These are phyloP conservation scores for Apostichopus japonicus DNA, from an alignment of 35 echinoderm and acorn worm genomes.

Conservation along the genomic window DNA sequence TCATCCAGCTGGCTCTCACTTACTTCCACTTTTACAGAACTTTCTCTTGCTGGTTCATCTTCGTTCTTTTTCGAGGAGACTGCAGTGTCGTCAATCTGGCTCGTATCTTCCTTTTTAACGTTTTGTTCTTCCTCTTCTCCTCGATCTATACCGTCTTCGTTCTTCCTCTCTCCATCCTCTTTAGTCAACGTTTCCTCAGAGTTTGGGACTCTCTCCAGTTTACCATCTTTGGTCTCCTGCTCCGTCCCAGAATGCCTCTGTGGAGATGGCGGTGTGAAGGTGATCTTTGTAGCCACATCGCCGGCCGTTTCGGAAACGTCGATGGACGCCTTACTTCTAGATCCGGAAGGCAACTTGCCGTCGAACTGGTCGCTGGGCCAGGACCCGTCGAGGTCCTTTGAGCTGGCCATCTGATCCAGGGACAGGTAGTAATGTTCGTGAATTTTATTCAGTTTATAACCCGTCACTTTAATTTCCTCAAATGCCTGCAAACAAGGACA, in stretches of 20 bases:
- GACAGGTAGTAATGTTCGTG: slow-evolving; percentile 79
- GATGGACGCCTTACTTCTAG: neutral
- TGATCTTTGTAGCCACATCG: slow-evolving; percentile 61
- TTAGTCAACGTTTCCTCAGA: neutral
- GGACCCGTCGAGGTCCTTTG: slow-evolving; percentile 32
- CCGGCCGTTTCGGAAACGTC: neutral
- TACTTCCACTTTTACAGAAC: neutral
- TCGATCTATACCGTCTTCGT: slow-evolving; percentile 25
- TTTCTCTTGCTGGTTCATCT: neutral
- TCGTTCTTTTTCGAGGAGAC: neutral
- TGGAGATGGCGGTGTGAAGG: slow-evolving; percentile 85
- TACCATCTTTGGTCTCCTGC: neutral
- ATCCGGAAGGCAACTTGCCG: neutral
- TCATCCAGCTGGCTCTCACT: neutral
- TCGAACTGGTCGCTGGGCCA: slow-evolving; percentile 24
- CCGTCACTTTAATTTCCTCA: slow-evolving; percentile 70
- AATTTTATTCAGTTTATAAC: slow-evolving; percentile 79
- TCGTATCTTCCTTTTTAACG: neutral
- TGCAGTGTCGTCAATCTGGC: neutral
- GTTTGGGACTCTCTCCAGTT: neutral
- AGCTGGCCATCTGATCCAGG: slow-evolving; percentile 57
- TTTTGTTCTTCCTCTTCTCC: neutral
- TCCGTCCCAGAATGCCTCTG: slow-evolving; percentile 25
- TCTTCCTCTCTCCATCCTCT: neutral
- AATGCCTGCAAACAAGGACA: slow-evolving; percentile 63